These are phyloP conservation scores for Etheostoma spectabile DNA, from an alignment of 2,113 vertebrate species.

Conservation along the genomic window DNA sequence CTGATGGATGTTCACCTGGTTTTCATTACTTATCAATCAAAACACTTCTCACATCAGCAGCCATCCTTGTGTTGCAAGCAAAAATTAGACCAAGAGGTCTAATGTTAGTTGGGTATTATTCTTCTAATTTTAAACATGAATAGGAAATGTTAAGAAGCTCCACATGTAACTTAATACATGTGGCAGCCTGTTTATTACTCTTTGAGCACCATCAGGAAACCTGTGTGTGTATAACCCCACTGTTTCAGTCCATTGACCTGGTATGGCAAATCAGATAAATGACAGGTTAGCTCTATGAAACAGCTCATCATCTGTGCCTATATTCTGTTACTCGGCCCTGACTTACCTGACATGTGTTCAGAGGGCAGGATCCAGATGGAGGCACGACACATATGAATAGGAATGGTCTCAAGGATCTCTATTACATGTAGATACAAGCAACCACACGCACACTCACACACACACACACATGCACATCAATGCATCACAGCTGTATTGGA, in stretches of 20 bases:
- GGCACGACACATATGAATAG: conserved; percentile 55
- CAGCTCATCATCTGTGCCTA: conserved; percentile 75
- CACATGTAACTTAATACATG: conserved; percentile 45
- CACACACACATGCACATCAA: not conserved
- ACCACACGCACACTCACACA: conserved; percentile 9
- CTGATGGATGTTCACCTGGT: conserved; percentile 76
- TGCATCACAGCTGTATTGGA: conserved; percentile 26
- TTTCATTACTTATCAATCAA: conserved; percentile 73
- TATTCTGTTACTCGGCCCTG: conserved; percentile 74
- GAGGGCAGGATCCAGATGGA: conserved; percentile 74
- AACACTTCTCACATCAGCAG: conserved; percentile 33
- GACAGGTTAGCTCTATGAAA: conserved; percentile 48
- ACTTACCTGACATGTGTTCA: conserved; percentile 75
- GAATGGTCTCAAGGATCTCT: conserved; percentile 46
- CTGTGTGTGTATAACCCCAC: conserved; percentile 17
- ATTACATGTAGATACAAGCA: conserved; percentile 32
- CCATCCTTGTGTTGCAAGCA: conserved; percentile 1
- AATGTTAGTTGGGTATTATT: not conserved
- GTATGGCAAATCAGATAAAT: conserved; percentile 58
- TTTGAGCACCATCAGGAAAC: conserved; percentile 6
- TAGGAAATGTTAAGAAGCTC: conserved; percentile 40
- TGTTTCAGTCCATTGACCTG: conserved; percentile 19
- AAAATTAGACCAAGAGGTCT: not conserved
- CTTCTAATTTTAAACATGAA: conserved; percentile 14
- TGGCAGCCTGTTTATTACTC: conserved; percentile 41